Evolutionary conservation across 2,888 invertebrate species (phyloP).

Genomic region (Papilio gigon): DNA sequence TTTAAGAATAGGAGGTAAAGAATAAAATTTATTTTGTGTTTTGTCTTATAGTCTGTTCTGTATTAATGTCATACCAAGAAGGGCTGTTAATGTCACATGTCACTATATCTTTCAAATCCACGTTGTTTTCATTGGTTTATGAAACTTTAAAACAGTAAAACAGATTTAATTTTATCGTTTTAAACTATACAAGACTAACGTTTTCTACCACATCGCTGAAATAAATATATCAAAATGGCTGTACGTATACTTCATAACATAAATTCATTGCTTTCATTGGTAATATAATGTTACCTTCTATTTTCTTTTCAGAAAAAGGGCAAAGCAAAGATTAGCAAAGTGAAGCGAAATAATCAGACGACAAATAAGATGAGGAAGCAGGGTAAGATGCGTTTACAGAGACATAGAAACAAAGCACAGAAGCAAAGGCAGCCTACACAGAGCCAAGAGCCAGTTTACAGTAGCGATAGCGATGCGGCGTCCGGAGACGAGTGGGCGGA

Average conservation of each 20-base stretch:
- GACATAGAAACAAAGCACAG: conserved; percentile 68
- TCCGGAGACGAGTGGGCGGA: conserved; percentile 81
- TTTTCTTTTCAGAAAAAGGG: conserved; percentile 74
- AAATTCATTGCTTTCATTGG: not conserved
- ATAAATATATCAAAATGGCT: conserved; percentile 57
- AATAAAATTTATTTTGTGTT: not conserved
- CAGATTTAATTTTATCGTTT: not conserved
- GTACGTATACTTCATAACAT: conserved; percentile 54
- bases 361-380: conserved; percentile 82
- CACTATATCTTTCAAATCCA: conserved; percentile 43
- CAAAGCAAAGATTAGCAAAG: conserved; percentile 79
- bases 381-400: conserved; percentile 77
- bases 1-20: too few species aligned
- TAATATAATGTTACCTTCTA: not conserved
- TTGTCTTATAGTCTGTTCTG: not conserved
- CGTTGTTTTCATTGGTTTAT: conserved; percentile 34
- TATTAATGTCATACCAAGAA: not conserved
- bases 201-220: not conserved
- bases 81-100: not conserved
- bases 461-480: conserved; percentile 73
- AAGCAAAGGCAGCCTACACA: conserved; percentile 64
- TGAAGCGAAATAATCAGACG: conserved; percentile 82
- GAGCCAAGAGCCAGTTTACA: conserved; percentile 62
- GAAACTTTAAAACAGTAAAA: not conserved
- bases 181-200: not conserved